These are phyloP conservation scores for Balaenoptera acutorostrata DNA, from an alignment of 2,113 vertebrate genomes.

Conservation along the genomic window DNA sequence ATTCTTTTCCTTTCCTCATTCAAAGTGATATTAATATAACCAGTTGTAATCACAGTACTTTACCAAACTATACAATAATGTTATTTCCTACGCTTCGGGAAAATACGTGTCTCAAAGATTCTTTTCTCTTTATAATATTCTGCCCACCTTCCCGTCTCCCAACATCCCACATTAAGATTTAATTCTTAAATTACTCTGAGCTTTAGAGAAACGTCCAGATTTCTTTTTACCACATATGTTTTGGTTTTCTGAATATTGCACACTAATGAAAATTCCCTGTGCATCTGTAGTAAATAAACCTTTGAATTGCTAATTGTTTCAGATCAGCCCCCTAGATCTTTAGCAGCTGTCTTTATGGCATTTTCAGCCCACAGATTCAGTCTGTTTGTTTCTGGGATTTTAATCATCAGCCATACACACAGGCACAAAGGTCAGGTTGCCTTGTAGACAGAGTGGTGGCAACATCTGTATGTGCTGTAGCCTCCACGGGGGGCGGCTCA, in stretches of 20 bases:
- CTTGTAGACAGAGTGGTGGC: neutral
- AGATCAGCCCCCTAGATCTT: constrained; percentile 53
- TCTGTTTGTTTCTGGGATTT: constrained; percentile 36
- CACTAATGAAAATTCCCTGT: constrained; percentile 52
- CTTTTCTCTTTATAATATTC: neutral
- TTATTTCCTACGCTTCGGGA: constrained; percentile 32
- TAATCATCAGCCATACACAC: neutral
- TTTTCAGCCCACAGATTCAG: constrained; percentile 33
- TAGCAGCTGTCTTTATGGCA: constrained; percentile 31
- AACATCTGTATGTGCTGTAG: neutral
- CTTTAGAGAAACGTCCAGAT: constrained; percentile 24
- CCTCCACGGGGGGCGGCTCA: accelerated
- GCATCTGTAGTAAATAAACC: constrained; percentile 59
- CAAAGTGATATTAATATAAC: constrained; percentile 63
- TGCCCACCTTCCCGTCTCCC: neutral
- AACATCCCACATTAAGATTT: neutral
- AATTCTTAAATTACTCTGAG: constrained; percentile 29
- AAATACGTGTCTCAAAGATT: neutral
- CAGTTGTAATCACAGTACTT: constrained; percentile 45
- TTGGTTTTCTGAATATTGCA: constrained; percentile 52
- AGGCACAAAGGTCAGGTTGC: neutral
- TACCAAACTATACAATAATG: constrained; percentile 47
- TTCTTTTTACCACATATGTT: constrained; percentile 18
- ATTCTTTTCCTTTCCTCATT: constrained; percentile 10
- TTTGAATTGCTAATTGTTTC: constrained; percentile 68